A percentile compares a stretch with the other conserved stretches of the same genome.
These are phyloP conservation scores for Tyria jacobaeae DNA, from an alignment of 2,888 invertebrate genomes.

Conservation along the genomic window DNA sequence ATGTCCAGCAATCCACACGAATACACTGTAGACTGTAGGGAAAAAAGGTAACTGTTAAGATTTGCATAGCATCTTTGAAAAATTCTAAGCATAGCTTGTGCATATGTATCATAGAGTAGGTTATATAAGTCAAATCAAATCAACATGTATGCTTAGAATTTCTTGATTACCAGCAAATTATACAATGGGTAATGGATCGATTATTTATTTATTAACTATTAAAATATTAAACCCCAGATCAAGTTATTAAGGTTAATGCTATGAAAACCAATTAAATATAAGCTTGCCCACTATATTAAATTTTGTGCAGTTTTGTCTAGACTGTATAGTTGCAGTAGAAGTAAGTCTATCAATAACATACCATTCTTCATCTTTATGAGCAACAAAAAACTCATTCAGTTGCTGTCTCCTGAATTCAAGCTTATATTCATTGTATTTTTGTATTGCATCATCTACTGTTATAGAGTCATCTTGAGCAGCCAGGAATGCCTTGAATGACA, in stretches of 20 bases:
- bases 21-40: slow-evolving; percentile 86
- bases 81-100: slow-evolving; percentile 74
- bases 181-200: slow-evolving; percentile 49
- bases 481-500: slow-evolving; percentile 98
- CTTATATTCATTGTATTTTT: slow-evolving; percentile 99
- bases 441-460: slow-evolving; percentile 98
- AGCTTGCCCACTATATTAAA: slow-evolving; percentile 27
- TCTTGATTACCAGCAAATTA: slow-evolving; percentile 78
- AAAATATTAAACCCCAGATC: slow-evolving; percentile 24
- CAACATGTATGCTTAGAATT: slow-evolving; percentile 72
- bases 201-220: slow-evolving; percentile 20
- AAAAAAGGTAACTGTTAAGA: slow-evolving; percentile 84
- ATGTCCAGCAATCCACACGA: slow-evolving; percentile 82
- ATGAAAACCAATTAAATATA: slow-evolving; percentile 21
- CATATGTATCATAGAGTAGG: slow-evolving; percentile 21
- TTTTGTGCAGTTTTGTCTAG: slow-evolving; percentile 17
- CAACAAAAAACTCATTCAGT: slow-evolving; percentile 98
- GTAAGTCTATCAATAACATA: slow-evolving; percentile 81
- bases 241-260: slow-evolving; percentile 36
- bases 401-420: slow-evolving; percentile 98
- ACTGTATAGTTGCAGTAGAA: slow-evolving; percentile 16
- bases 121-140: slow-evolving; percentile 2
- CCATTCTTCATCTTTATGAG: slow-evolving; percentile 99
- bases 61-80: slow-evolving; percentile 77
- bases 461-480: slow-evolving; percentile 99